These are phyloP conservation scores for Capitella teleta DNA, from an alignment of 1,140 invertebrate species.

Conservation along the genomic window DNA sequence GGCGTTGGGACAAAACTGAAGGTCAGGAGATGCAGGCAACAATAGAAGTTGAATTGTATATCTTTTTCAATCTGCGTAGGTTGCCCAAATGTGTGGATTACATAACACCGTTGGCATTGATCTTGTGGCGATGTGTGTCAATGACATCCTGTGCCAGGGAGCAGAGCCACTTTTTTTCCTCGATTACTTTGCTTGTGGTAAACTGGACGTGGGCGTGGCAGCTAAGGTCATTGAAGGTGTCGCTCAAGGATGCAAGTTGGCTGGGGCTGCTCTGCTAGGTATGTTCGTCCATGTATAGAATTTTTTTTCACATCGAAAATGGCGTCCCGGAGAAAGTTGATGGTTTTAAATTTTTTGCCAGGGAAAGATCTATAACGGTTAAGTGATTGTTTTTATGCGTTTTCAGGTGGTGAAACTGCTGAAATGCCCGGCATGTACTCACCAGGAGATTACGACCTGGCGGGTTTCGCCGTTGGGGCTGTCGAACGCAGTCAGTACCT, in stretches of 20 bases:
- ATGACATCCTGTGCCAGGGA: conserved; percentile 87
- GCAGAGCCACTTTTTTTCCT: conserved; percentile 91
- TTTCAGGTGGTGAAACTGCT: conserved; percentile 79
- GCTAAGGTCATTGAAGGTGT: conserved; percentile 71
- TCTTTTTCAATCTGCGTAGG: conserved; percentile 42
- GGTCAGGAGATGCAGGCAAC: conserved; percentile 43
- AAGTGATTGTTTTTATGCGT: not conserved
- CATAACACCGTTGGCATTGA: conserved; percentile 85
- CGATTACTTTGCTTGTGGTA: conserved; percentile 90
- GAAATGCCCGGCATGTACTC: conserved; percentile 92
- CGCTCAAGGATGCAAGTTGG: conserved; percentile 68
- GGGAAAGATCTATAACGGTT: too few relatives aligned
- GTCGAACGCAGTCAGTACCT: conserved; percentile 66
- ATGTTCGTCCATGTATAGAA: too few relatives aligned
- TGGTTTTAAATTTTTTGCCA: too few relatives aligned
- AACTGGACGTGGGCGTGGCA: conserved; percentile 64
- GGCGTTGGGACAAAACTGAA: conserved; percentile 93
- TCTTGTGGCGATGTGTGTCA: conserved; percentile 95
- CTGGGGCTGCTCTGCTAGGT: conserved; percentile 83
- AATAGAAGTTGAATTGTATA: not conserved
- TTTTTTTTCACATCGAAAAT: too few relatives aligned
- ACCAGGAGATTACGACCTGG: conserved; percentile 79
- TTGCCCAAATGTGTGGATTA: conserved; percentile 65
- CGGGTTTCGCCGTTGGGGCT: conserved; percentile 87
- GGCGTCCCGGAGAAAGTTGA: too few relatives aligned